Percentiles rank a stretch among this genome's conserved stretches.
These are phyloP conservation scores for Apus apus DNA, from an alignment of 2,113 vertebrate genomes.

Conservation along the genomic window DNA sequence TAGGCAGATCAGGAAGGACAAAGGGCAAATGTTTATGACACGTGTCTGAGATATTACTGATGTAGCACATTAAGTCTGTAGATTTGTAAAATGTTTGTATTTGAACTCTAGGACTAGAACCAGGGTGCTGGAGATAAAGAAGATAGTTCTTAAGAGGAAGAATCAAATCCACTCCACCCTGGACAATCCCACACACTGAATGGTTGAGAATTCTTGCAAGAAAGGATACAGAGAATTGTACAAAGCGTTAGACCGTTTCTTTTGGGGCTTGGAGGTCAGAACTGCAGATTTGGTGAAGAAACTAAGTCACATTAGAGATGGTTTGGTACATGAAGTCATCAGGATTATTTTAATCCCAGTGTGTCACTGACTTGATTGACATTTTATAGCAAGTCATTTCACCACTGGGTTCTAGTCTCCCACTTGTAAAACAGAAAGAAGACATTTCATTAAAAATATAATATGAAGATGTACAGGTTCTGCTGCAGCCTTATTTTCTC, in stretches of 20 bases:
- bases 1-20: background rate
- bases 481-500: background rate
- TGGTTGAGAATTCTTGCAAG: background rate
- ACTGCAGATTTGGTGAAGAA: background rate
- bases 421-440: background rate
- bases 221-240: background rate
- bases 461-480: background rate
- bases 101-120: background rate
- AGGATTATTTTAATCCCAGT: background rate
- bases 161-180: rapidly evolving
- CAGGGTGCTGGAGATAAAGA: background rate
- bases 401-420: background rate
- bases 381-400: background rate
- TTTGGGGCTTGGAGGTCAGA: background rate
- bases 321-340: background rate
- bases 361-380: no score
- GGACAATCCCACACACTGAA: background rate
- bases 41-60: rapidly evolving
- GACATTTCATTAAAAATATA: background rate
- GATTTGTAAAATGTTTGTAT: background rate
- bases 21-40: background rate
- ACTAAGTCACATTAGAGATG: background rate
- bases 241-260: background rate
- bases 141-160: background rate
- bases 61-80: no score